A percentile compares a stretch with the other conserved stretches of the same genome.
These are phyloP conservation scores for Nomada hirtipes DNA, from an alignment of 2,888 invertebrate species.

Conservation along the genomic window DNA sequence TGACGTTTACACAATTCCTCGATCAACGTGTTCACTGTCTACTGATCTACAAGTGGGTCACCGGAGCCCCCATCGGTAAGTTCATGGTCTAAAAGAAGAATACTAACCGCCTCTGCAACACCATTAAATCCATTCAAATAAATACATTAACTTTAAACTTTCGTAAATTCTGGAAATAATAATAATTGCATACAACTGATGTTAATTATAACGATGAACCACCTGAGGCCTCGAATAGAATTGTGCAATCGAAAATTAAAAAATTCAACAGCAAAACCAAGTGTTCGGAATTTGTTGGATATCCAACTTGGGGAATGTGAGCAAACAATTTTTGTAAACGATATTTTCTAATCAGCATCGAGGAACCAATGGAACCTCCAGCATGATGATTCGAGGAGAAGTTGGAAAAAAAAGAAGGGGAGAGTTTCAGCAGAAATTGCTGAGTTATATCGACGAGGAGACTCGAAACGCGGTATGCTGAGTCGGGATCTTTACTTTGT, in stretches of 20 bases:
- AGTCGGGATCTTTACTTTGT: constrained; percentile 55
- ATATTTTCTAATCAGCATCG: too few relatives aligned
- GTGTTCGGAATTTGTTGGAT: too few relatives aligned
- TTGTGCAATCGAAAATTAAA: too few relatives aligned
- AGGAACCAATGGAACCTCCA: too few relatives aligned
- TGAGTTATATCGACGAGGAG: constrained; percentile 43
- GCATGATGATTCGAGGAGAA: too few relatives aligned
- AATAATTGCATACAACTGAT: too few relatives aligned
- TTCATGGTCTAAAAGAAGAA: constrained; percentile 15
- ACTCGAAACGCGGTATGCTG: constrained; percentile 52
- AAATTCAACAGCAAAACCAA: too few relatives aligned
- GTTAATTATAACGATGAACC: too few relatives aligned
- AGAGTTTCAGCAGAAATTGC: constrained; percentile 52
- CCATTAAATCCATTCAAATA: background rate
- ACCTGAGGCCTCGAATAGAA: too few relatives aligned
- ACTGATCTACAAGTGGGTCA: constrained; percentile 30
- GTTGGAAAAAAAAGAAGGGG: background rate
- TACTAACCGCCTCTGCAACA: background rate
- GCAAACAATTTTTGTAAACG: too few relatives aligned
- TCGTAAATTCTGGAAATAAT: background rate
- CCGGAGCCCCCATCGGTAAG: constrained; percentile 3
- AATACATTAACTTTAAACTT: background rate
- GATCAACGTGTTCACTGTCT: constrained; percentile 33
- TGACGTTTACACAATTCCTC: constrained; percentile 34
- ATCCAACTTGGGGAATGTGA: too few relatives aligned